Evolutionary conservation across 2,113 vertebrate species (phyloP), one percentile per base, ranked within the genome.

Genomic region (Ceyx melanurus): DNA sequence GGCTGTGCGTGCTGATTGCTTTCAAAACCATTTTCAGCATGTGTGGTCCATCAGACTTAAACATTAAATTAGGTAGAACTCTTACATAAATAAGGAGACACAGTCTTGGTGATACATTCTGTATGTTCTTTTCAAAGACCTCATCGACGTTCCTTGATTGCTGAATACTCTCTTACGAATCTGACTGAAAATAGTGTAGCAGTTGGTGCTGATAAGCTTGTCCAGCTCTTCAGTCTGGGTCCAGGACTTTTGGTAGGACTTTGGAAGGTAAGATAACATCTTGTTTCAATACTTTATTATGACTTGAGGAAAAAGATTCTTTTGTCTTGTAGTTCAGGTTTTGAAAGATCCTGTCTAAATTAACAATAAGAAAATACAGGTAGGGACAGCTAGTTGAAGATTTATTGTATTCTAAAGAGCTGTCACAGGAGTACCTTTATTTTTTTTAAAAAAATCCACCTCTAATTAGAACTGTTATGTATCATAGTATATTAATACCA

Each of bases 231-330:
- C 88, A 93, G 92, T 64, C 70, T 98, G 22, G 67, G 97, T 60
- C 98, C 98, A 23, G 98, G 98, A 42, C 75, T 99, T 15, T 48
- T 98, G 79, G 22, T 99, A 33, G 98, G 98, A 35, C 76, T 98
- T 51, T 99, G 99, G 98, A 98, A 97, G 98, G 98, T 99, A 98
- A 94, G 91, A 40, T 17, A 57, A 31, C 7, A n/a, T 62, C 91
- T 81, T 64, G 17, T 33, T 67, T 31, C 29, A 31, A 2, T 73
- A 33, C 25, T 82, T 42, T 37, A 43, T 43, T 62, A 29, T 46
- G 31, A n/a, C 19, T 71, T 82, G 22, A 75, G 72, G n/a, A 53
- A 74, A 43, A 20, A 26, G 9, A 6, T 43, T 48, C 6, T 65
- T 89, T 61, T 90, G 15, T 10, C 20, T 53, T 54, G 12, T 51